Conservation (phyloP, 2,113 vertebrate genomes). For the Illadopsis cleaveri region DNA sequence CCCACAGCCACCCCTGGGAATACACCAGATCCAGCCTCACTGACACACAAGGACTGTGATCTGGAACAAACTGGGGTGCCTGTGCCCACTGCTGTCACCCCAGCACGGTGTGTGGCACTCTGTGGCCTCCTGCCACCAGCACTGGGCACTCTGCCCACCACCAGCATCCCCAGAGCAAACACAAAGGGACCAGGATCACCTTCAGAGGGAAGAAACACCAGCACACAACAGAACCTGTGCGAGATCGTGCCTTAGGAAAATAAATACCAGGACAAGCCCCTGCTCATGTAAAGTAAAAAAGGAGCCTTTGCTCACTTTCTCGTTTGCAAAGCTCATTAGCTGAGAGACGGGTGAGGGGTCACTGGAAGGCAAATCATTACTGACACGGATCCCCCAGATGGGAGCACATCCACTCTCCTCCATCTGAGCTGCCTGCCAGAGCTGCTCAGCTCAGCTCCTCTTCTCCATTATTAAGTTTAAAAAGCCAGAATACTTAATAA, state of each 20-base stretch:
- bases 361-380: slow-evolving; percentile 2
- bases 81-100: neutral
- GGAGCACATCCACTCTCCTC: neutral
- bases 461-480: neutral
- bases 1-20: neutral
- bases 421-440: neutral
- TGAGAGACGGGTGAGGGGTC: neutral
- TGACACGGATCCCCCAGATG: neutral
- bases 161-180: neutral
- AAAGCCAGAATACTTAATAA: slow-evolving; percentile 18
- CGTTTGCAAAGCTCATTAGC: slow-evolving; percentile 1
- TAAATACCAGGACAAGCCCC: neutral
- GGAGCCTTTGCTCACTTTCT: neutral
- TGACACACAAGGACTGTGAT: fast-evolving
- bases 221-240: neutral
- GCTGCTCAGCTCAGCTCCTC: neutral
- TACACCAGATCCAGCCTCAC: neutral
- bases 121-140: neutral
- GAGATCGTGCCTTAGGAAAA: neutral
- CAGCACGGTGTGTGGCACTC: fast-evolving
- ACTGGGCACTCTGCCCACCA: neutral
- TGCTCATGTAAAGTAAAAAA: neutral
- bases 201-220: neutral
- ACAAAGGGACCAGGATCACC: fast-evolving
- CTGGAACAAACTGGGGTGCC: fast-evolving